phyloP scores from a whole-genome alignment of 2,113 vertebrate genomes.

The Cavia aperea region DNA sequence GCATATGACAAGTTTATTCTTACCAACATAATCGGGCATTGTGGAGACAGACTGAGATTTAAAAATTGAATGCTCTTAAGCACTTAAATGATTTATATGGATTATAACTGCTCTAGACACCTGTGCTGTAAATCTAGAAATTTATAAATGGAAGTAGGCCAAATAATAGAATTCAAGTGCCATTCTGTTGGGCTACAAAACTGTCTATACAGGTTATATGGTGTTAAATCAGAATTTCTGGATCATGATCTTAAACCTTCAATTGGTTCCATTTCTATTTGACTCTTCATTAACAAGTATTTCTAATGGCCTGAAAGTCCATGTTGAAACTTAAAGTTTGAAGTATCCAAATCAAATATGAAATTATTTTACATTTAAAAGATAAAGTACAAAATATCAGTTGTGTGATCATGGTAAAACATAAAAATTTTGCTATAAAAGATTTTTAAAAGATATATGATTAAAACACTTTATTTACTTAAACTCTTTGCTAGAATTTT shows the following conservation, averaged over 20 bases:
- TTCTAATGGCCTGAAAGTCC: constrained; percentile 58
- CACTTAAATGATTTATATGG: constrained; percentile 36
- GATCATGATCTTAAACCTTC: constrained; percentile 58
- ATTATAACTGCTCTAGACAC: constrained; percentile 31
- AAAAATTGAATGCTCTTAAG: constrained; percentile 45
- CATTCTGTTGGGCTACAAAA: constrained; percentile 37
- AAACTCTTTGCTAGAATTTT: constrained; percentile 76
- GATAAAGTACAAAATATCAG: constrained; percentile 65
- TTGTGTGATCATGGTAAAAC: constrained; percentile 70
- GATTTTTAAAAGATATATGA: constrained; percentile 71
- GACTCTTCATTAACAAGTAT: constrained; percentile 60
- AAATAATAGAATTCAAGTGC: constrained; percentile 16
- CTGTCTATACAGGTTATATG: constrained; percentile 40
- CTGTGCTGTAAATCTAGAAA: constrained; percentile 35
- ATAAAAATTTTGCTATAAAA: constrained; percentile 71
- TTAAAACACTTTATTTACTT: constrained; percentile 73
- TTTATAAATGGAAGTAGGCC: neutral
- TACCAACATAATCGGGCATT: constrained; percentile 11
- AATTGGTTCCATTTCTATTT: constrained; percentile 63
- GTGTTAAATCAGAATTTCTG: constrained; percentile 54
- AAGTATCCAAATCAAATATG: constrained; percentile 65
- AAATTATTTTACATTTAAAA: constrained; percentile 64
- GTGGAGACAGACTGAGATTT: constrained; percentile 20
- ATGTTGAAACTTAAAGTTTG: constrained; percentile 63
- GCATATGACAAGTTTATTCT: constrained; percentile 28